Base-by-base conservation (phyloP, 2,797 vertebrate species). In the Neoniphon sammara region DNA sequence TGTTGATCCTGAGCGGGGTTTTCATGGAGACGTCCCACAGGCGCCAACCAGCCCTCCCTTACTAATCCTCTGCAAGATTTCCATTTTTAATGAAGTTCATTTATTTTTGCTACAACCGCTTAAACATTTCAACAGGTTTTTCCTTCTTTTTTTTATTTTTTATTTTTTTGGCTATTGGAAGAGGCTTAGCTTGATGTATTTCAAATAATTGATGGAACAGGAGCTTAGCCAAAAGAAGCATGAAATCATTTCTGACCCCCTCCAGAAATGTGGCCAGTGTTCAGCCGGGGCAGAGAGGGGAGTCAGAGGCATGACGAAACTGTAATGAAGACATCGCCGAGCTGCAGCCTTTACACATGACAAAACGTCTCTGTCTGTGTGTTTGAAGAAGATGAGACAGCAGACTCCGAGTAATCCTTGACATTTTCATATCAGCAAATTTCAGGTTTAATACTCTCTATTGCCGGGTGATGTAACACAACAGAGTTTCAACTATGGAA, bases 71-170 rank as follows among this genome's bases (percentile, higher is more conserved):
- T 1, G 69, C 70, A 65, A 75, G 64, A 87, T 90, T 87, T 85
- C 72, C 84, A 87, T 90, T 87, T 90, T 85, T 86, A 87, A 89
- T 89, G 66, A 88, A 88, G 63, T 76, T 81, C 54, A 80, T 88
- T 79, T 80, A 82, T 78, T 88, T 89, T 78, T 78, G 70, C 80
- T 85, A 62, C 54, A 70, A 77, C 56, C 1, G 18, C 59, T 88
- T 82, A 61, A 78, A 78, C 57, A 76, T 78, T 82, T 85, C 63
- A 75, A 81, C 65, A 7, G 23, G 11, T 15, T 0, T 23, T 74
- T 14, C 15, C 5, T 21, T 17, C 39, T 67, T 70, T 63, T 27
- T 42, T n/a, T n/a, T n/a, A n/a, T 21, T 15, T 2, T 34, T 54
- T 21, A 18, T 15, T 2, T 31, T 53, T 20, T 72, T 46, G 58